Base-by-base conservation (phyloP, 2,888 invertebrate genomes). In the Mythimna pallens region DNA sequence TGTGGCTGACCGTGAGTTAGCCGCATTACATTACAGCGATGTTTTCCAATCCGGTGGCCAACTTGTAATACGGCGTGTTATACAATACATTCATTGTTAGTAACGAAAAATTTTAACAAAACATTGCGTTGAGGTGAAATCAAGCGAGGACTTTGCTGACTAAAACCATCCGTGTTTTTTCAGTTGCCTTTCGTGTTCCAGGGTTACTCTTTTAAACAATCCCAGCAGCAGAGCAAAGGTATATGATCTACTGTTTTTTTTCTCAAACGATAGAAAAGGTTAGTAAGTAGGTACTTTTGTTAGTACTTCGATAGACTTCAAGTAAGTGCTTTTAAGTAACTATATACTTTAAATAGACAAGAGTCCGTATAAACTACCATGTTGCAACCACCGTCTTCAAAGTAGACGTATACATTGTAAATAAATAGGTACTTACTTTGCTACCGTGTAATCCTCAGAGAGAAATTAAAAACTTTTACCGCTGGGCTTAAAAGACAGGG, bases 391-490 rank as follows among this genome's bases (percentile, higher is more conserved):
- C 50, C 65, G 65, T 79, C 55, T 70, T 81, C 86, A 86, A 81
- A 71, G 81, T 80, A 76, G 72, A 63, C 73, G 76, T 79, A 78
- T 78, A 83, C 85, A 84, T 72, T 81, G 82, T 82, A 77, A 83
- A 78, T 70, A 75, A 79, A 79, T 77, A 47, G 47, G 17, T 47
- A 78, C 80, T 76, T 80, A 65, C 59, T 83, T 67, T 61, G 40
- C 40, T 20, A 57, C 58, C 65, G 65, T 65, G 63, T 76, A 76
- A 81, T 82, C 84, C 88, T 74, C 64, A 22, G 76, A 66, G 84
- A 50, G 58, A 81, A 70, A 85, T 86, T 80, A 80, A 86, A 87
- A 88, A 86, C 80, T 88, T 86, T 77, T 69, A 63, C 80, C 66
- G 70, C 66, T 57, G 57, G 54, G 64, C 47, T 36, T 47, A 47